Percentiles rank a stretch among this genome's conserved stretches.
These are phyloP conservation scores for Rotaria magnacalcarata DNA, from an alignment of 2,888 invertebrate genomes.

Conservation along the genomic window DNA sequence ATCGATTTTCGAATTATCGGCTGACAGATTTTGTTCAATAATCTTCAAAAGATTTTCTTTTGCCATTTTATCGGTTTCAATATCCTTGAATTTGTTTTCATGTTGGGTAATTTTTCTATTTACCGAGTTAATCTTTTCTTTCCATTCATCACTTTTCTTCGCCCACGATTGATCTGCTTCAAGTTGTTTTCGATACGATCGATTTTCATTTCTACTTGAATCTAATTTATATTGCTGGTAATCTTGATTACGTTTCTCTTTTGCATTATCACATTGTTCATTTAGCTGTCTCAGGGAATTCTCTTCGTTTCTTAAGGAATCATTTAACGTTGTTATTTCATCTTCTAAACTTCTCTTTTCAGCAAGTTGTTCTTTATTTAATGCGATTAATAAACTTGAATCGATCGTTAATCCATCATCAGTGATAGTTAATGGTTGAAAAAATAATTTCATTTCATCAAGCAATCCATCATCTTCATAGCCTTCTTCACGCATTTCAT, in stretches of 20 bases:
- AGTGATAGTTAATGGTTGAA: constrained; percentile 4
- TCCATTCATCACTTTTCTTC: too few species aligned
- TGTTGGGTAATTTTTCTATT: too few species aligned
- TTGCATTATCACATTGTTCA: too few species aligned
- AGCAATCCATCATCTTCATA: constrained; percentile 27
- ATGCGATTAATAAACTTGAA: background rate
- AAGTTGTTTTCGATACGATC: too few species aligned
- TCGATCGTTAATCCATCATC: background rate
- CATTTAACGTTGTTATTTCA: background rate
- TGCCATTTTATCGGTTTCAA: background rate
- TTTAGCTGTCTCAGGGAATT: too few species aligned
- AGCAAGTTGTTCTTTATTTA: background rate
- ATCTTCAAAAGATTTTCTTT: background rate
- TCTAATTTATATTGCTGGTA: too few species aligned
- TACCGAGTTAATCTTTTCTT: too few species aligned
- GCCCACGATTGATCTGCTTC: too few species aligned
- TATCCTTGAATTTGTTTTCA: too few species aligned
- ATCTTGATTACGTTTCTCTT: too few species aligned
- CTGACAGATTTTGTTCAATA: background rate
- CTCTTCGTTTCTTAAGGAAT: too few species aligned
- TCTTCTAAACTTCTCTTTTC: background rate
- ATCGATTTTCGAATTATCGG: background rate
- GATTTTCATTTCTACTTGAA: too few species aligned
- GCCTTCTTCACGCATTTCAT: constrained; percentile 8
- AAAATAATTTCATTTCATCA: constrained; percentile 8